Evolutionary conservation across 2,797 vertebrate genomes (phyloP), one percentile per base, ranked within the genome.

Genomic region (Parotocinclus haroldoi): DNA sequence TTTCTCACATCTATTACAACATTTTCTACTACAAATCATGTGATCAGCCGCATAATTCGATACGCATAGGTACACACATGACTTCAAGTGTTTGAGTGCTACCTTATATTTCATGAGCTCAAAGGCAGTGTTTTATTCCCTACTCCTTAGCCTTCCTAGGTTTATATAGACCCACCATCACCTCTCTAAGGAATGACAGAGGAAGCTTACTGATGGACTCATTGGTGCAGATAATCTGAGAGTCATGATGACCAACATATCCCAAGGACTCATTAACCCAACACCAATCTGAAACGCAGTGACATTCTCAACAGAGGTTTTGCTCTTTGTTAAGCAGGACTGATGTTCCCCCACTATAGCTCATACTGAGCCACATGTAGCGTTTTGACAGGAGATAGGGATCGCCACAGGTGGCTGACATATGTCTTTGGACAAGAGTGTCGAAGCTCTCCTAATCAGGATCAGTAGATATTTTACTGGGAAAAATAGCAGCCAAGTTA

Each of bases 221-320:
- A 69, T 48, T 72, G 69, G 69, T 79, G 70, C 71, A 50, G 58
- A 71, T 78, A 74, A 78, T 81, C 71, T 55, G 55, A 57, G 64
- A 74, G 53, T 71, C 62, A 73, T 64, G 63, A 56, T 68, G 61
- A 71, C 44, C 57, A 55, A 60, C 65, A 71, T 58, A 69, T 71
- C 73, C 69, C 46, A 55, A 72, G 69, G 76, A 74, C 75, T 75
- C 70, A 80, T 77, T 79, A 82, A 75, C 69, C 60, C 69, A 73
- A 39, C 57, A 67, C 60, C 40, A 57, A 39, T 71, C 70, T 76
- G 63, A 80, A 76, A 66, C 10, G 63, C 69, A 71, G 59, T 64
- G 76, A 77, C 73, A 70, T 71, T 67, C 76, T 72, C 65, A 18
- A 68, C 58, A 71, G 71, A 74, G 46, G 58, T 63, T 52, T 54